Conservation (phyloP, 1,140 invertebrate species). For the Tetramorium alpestre region DNA sequence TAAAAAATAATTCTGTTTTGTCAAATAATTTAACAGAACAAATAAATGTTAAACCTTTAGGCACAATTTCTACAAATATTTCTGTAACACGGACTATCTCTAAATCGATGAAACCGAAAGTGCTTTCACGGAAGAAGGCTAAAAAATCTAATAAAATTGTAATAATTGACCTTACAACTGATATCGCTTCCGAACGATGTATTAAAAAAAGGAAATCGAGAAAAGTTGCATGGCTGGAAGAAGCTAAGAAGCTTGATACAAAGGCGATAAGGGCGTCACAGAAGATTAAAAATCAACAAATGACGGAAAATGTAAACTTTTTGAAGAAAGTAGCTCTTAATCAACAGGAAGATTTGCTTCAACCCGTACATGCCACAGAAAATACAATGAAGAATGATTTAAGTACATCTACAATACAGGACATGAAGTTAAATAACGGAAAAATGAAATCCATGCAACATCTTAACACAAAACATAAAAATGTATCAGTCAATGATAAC, state of each 20-base stretch:
- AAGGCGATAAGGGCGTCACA: slow-evolving; percentile 62
- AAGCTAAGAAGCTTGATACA: slow-evolving; percentile 72
- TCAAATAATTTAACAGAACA: slow-evolving; percentile 57
- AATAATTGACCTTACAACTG: slow-evolving; percentile 81
- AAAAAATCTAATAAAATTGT: slow-evolving; percentile 77
- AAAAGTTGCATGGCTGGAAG: slow-evolving; percentile 76
- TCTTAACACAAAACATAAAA: background rate
- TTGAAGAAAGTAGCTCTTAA: slow-evolving; percentile 10
- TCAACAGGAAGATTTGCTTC: slow-evolving; percentile 54
- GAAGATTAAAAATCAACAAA: slow-evolving; percentile 52
- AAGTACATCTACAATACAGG: background rate
- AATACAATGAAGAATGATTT: slow-evolving; percentile 36
- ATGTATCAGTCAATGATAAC: background rate
- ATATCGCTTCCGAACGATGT: slow-evolving; percentile 69
- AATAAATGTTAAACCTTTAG: slow-evolving; percentile 65
- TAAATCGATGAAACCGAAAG: slow-evolving; percentile 61
- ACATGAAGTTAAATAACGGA: slow-evolving; percentile 22
- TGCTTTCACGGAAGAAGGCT: slow-evolving; percentile 57
- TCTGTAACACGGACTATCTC: slow-evolving; percentile 50
- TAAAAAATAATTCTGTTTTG: slow-evolving; percentile 52
- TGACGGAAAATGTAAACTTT: background rate
- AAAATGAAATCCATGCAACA: slow-evolving; percentile 22
- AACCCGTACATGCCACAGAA: background rate
- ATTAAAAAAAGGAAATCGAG: slow-evolving; percentile 74
- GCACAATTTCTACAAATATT: slow-evolving; percentile 68